Evolutionary conservation across 1,140 invertebrate genomes (phyloP).

Genomic region (Aethina tumida): DNA sequence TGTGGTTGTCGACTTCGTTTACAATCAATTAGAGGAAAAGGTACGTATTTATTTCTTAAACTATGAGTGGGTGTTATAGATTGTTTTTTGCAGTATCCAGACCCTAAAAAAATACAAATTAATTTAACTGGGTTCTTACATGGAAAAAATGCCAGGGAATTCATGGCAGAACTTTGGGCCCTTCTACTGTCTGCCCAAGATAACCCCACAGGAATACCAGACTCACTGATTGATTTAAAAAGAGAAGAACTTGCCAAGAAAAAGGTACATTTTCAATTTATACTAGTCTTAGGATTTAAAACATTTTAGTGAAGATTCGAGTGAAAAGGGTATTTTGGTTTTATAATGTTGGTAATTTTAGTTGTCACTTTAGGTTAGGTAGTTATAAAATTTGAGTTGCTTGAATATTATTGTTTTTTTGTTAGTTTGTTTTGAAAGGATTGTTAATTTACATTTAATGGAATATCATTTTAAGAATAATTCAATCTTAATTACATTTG

Average conservation of each 20-base stretch:
- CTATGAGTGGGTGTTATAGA: background rate
- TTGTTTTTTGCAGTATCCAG: conserved; percentile 65
- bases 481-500: no score
- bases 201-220: conserved; percentile 87
- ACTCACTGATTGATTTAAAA: conserved; percentile 86
- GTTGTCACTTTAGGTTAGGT: no score
- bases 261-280: no score
- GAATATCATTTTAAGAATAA: no score
- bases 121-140: conserved; percentile 98
- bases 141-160: conserved; percentile 93
- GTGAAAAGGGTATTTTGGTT: no score
- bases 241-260: conserved; percentile 91
- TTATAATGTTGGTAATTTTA: no score
- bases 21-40: conserved; percentile 96
- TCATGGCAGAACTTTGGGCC: conserved; percentile 96
- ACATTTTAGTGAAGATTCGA: no score
- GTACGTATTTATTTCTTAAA: conserved; percentile 38
- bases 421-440: no score
- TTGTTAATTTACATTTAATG: no score
- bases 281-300: no score
- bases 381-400: no score
- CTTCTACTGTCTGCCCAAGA: conserved; percentile 91
- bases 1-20: conserved; percentile 97
- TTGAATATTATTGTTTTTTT: no score
- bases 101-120: conserved; percentile 98